Percentiles rank a stretch among this genome's conserved stretches.
Evolutionary conservation across 2,888 invertebrate genomes (phyloP).

Genomic region (Dolomedes plantarius): DNA sequence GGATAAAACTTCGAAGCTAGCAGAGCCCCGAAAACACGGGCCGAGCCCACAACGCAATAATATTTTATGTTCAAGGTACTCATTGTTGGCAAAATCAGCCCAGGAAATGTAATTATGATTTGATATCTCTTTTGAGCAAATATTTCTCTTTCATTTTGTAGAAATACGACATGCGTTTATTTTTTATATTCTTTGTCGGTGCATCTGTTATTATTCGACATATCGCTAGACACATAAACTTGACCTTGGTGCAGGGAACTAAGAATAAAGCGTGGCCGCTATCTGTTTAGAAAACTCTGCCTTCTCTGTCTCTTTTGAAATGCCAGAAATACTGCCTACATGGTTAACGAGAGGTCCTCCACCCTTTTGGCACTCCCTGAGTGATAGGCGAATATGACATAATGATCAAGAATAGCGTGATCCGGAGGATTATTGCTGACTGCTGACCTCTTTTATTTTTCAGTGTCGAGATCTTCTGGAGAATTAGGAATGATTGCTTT

Average conservation of each 20-base stretch:
- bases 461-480: too few relatives aligned
- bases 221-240: not conserved
- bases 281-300: not conserved
- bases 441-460: too few relatives aligned
- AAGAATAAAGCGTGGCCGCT: not conserved
- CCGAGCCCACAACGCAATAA: too few relatives aligned
- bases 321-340: not conserved
- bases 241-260: not conserved
- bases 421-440: not conserved
- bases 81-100: too few relatives aligned
- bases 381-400: not conserved
- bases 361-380: not conserved
- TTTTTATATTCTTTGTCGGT: not conserved
- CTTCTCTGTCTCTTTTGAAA: not conserved
- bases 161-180: too few relatives aligned
- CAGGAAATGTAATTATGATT: too few relatives aligned
- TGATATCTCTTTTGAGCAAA: too few relatives aligned
- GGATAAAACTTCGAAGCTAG: too few relatives aligned
- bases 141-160: too few relatives aligned
- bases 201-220: not conserved
- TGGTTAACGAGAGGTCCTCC: not conserved
- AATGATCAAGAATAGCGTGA: not conserved
- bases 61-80: too few relatives aligned
- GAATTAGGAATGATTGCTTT: too few relatives aligned
- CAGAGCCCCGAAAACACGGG: too few relatives aligned